These are phyloP conservation scores for Bufo gargarizans DNA, from an alignment of 2,113 vertebrate genomes.

Conservation along the genomic window DNA sequence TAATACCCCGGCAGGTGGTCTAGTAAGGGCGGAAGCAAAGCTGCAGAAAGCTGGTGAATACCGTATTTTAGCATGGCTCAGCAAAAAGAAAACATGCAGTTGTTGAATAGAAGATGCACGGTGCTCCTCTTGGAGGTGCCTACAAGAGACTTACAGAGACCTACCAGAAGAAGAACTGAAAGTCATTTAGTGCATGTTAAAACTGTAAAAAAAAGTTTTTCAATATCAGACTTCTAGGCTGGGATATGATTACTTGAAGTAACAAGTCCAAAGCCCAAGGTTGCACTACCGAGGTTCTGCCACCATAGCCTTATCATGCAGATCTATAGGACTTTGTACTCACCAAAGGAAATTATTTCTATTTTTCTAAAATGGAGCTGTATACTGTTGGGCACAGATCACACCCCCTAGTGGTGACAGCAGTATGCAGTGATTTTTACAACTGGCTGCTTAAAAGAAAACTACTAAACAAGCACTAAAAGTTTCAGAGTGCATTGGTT, in stretches of 20 bases:
- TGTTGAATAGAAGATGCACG: not conserved
- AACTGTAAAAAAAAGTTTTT: not conserved
- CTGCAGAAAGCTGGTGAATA: constrained; percentile 55
- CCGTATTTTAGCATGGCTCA: constrained; percentile 53
- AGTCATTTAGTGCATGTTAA: too few species aligned
- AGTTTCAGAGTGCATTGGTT: too few species aligned
- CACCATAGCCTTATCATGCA: too few species aligned
- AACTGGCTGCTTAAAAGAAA: too few species aligned
- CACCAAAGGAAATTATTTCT: too few species aligned
- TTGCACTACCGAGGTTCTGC: too few species aligned
- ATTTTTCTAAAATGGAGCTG: too few species aligned
- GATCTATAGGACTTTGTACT: too few species aligned
- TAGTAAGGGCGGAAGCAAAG: constrained; percentile 62
- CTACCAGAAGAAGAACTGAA: not conserved
- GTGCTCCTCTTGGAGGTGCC: not conserved
- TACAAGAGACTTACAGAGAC: not conserved
- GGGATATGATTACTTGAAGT: not conserved
- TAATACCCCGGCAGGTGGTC: constrained; percentile 56
- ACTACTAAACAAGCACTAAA: too few species aligned
- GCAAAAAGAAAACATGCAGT: constrained; percentile 44
- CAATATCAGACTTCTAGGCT: not conserved
- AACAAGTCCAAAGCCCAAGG: not conserved
- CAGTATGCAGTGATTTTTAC: too few species aligned
- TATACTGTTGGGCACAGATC: too few species aligned
- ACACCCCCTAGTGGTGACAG: too few species aligned